phyloP scores from a whole-genome alignment of 30 jellyfish, hydroid and myxozoan species.

The Phacellophora camtschatica region DNA sequence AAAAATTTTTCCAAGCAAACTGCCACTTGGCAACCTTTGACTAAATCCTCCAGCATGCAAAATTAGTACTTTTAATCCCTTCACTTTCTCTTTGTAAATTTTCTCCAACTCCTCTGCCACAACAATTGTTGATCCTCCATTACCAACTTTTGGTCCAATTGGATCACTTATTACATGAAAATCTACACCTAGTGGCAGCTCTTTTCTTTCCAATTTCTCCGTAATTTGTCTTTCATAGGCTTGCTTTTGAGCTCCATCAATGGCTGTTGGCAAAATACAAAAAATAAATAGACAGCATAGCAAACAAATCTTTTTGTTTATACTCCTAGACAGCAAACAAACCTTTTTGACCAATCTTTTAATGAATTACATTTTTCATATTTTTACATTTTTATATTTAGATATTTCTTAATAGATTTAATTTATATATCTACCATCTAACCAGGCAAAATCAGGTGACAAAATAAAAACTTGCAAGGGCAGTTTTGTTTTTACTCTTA shows the following conservation, averaged over 20 bases:
- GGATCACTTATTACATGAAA: slow-evolving; percentile 81
- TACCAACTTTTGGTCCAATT: slow-evolving; percentile 84
- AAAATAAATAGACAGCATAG: too few relatives aligned
- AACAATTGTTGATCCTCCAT: slow-evolving; percentile 90
- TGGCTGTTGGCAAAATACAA: too few relatives aligned
- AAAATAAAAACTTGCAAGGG: too few relatives aligned
- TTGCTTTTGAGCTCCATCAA: slow-evolving; percentile 70
- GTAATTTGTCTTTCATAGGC: slow-evolving; percentile 82
- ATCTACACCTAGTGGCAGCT: slow-evolving; percentile 73
- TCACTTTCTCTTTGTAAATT: slow-evolving; percentile 50
- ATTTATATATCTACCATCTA: too few relatives aligned
- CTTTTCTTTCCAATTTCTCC: slow-evolving; percentile 70
- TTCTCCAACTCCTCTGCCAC: slow-evolving; percentile 78
- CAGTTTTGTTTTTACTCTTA: too few relatives aligned
- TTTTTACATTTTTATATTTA: too few relatives aligned
- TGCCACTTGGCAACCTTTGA: slow-evolving; percentile 92
- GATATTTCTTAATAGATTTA: too few relatives aligned
- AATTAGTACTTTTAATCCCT: slow-evolving; percentile 56
- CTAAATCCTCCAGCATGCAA: slow-evolving; percentile 94
- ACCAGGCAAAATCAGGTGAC: too few relatives aligned
- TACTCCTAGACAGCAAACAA: too few relatives aligned
- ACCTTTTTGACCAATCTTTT: too few relatives aligned
- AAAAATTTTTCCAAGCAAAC: slow-evolving; percentile 84
- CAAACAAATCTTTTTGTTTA: too few relatives aligned
- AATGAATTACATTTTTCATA: too few relatives aligned